Evolutionary conservation across 2,888 invertebrate species (phyloP), one percentile per base, ranked within the genome.

Genomic region (Erynnis tages): DNA sequence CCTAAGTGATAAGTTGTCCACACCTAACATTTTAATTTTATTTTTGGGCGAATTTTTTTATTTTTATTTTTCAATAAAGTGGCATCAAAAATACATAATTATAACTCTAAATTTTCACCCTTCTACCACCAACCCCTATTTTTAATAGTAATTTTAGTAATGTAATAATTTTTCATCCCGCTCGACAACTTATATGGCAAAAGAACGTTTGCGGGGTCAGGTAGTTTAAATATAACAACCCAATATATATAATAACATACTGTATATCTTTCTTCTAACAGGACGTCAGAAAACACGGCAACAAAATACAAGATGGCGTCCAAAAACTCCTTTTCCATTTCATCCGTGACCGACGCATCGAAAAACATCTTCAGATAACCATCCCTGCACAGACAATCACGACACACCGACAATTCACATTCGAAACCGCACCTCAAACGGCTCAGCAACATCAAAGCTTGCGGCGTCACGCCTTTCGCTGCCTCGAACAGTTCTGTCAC

Each of bases 271-370:
- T 57, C 14, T 10, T 71, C 70, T 35, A 74, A 25, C 3, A 78
- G 45, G 6, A 61, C 58, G 2, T 59, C 60, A 11, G 61, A 48
- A 49, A 66, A 78, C n/a, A 64, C 66, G 8, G 60, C 65, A 2
- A 74, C 29, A 40, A 76, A 75, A n/a, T 56, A 56, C 35, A 76
- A 60, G 1, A 68, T 53, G 0, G 63, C 60, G 49, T 70, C 69
- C 19, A 35, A 19, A 10, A 11, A 5, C 7, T 13, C 21, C 11
- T 2, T 14, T 6, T 14, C 43, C 4, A 19, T n/a, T 1, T 32
- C 34, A 14, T 5, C 34, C 8, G 17, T 2, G 25, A 2, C 2
- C 6, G 1, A 5, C 2, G 21, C n/a, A 14, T 43, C 21, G 2
- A 43, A 29, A 2, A 43, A 7, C n/a, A 13, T 35, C 34, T 3